Conservation (phyloP, 2,113 vertebrate genomes). For the Echinops telfairi region DNA sequence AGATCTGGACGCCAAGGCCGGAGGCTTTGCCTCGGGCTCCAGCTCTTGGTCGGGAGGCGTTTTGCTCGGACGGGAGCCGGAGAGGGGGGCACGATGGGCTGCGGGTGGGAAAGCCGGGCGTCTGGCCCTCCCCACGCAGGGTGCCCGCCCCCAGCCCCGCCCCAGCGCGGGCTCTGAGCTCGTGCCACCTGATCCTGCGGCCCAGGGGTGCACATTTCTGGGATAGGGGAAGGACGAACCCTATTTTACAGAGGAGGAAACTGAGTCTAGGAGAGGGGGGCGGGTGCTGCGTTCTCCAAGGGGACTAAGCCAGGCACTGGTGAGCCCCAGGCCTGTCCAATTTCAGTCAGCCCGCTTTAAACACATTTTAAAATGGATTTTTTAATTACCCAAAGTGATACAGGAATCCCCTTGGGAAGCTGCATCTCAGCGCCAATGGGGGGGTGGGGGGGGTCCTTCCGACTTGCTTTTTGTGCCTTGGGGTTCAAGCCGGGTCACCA, state of each 20-base stretch:
- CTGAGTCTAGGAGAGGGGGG: conserved; percentile 9
- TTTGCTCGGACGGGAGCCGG: background rate
- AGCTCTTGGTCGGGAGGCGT: background rate
- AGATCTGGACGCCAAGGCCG: background rate
- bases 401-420: background rate
- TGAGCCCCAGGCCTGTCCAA: background rate
- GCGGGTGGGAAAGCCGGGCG: background rate
- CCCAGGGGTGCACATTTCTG: background rate
- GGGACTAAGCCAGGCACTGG: background rate
- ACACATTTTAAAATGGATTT: background rate
- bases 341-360: background rate
- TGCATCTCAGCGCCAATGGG: background rate
- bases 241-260: background rate
- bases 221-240: background rate
- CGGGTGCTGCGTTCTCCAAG: background rate
- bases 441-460: background rate
- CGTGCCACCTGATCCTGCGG: no score
- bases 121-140: background rate
- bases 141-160: no score
- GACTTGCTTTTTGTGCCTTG: background rate
- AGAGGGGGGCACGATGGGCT: background rate
- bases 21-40: background rate
- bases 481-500: background rate
- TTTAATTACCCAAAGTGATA: background rate
- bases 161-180: fast-evolving